Evolutionary conservation across 1,140 invertebrate genomes (phyloP).

Genomic region (Gonioctena quinquepunctata): DNA sequence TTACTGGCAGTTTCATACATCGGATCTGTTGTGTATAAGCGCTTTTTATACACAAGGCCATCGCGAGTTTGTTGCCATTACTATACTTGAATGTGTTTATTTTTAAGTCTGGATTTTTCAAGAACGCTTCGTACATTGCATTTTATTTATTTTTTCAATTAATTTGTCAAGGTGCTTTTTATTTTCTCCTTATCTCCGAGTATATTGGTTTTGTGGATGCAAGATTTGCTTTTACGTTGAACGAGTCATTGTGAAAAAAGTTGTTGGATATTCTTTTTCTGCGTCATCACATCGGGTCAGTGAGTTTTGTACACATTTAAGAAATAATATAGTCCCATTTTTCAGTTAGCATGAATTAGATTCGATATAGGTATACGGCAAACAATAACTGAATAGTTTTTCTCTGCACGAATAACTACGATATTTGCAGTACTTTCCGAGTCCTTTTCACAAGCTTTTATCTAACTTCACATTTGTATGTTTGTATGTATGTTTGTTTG

Average conservation of each 20-base stretch:
- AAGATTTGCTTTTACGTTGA: constrained; percentile 1
- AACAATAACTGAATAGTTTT: no score
- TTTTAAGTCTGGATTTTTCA: constrained; percentile 29
- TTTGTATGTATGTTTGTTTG: no score
- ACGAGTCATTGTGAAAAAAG: not conserved
- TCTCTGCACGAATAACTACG: no score
- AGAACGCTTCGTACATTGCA: constrained; percentile 17
- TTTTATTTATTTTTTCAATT: constrained; percentile 20
- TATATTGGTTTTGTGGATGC: not conserved
- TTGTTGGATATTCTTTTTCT: no score
- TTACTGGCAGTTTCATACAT: constrained; percentile 15
- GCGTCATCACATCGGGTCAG: no score
- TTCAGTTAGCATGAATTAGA: no score
- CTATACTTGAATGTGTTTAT: constrained; percentile 22
- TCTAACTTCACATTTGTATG: no score
- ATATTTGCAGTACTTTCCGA: no score
- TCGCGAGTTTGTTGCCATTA: constrained; percentile 22
- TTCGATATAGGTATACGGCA: no score
- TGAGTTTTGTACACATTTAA: no score
- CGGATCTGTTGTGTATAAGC: constrained; percentile 11
- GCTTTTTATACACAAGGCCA: constrained; percentile 22
- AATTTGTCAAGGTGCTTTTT: constrained; percentile 17
- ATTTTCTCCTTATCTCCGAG: not conserved
- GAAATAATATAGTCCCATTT: no score
- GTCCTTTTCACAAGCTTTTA: no score